Evolutionary conservation across 2,113 vertebrate species (phyloP).

Genomic region (Caranx melampygus): DNA sequence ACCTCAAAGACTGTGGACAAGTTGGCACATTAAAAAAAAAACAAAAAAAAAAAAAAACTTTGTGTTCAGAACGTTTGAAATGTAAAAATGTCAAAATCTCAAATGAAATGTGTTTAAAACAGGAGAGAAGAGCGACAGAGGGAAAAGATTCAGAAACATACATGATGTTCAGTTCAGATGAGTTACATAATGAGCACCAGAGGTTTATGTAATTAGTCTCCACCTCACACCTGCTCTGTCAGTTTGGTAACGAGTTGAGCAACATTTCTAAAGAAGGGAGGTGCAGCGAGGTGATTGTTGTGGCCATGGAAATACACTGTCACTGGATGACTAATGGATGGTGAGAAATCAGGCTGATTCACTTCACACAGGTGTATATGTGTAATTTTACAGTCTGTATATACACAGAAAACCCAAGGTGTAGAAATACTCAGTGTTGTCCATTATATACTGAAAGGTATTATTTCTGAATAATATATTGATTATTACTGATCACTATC

Average conservation of each 20-base stretch:
- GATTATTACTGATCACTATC: background rate
- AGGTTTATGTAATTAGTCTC: background rate
- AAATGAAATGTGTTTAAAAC: background rate
- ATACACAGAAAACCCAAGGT: background rate
- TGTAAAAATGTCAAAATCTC: background rate
- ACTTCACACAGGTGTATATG: no score
- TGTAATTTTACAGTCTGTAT: no score
- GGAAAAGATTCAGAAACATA: no score
- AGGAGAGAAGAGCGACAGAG: background rate
- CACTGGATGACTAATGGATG: constrained; percentile 7
- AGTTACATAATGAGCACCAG: background rate
- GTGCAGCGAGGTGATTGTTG: background rate
- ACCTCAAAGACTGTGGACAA: background rate
- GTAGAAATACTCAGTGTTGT: background rate
- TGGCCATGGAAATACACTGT: background rate
- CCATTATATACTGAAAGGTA: background rate
- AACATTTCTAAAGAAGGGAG: constrained; percentile 46
- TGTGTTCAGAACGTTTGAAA: background rate
- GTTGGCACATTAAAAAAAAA: background rate
- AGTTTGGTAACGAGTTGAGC: constrained; percentile 38
- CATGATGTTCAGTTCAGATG: no score
- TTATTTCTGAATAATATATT: background rate
- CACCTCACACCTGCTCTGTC: background rate
- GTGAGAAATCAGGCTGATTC: constrained; percentile 9
- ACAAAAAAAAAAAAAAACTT: background rate